Evolutionary conservation across 2,888 invertebrate species (phyloP), one percentile per base, ranked within the genome.

Genomic region (Leptopilina myrica): DNA sequence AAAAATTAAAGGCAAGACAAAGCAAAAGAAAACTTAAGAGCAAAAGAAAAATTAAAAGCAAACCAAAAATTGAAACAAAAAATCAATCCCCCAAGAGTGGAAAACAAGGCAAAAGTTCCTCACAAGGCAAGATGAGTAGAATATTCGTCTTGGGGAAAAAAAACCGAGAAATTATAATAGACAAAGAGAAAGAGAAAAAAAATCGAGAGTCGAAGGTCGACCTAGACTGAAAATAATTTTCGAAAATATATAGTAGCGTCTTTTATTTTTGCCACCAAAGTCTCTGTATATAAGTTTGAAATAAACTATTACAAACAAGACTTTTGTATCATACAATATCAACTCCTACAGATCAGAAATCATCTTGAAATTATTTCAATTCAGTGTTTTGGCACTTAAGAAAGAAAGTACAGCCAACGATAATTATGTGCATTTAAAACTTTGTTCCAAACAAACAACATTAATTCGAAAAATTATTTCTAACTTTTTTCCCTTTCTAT

Each of bases 171-270:
- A 56, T 12, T 5, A 56, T 56, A n/a, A 80, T 64, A 62, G 82
- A 84, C 78, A 86, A 83, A 83, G 81, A 84, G 65, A 62, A 65
- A 76, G 66, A 56, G 80, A 81, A 80, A 78, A 78, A 81, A 77
- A 79, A 83, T 76, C 80, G 82, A 85, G 85, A 81, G 78, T 84
- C 85, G 89, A 90, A 90, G 89, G 89, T 89, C 90, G 88, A 85
- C 86, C 87, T 87, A 86, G 88, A 87, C 90, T 89, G 88, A 90
- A 91, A 91, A 91, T 91, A 91, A 88, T 86, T 88, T 86, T 80
- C 84, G 86, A 86, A 88, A 88, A 87, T 89, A 89, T 88, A 87
- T 80, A 81, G 85, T 84, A 43, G 7, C 33, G 33, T 33, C 33
- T 85, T 84, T 86, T 88, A 87, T 87, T 89, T 88, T 81, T 81